These are phyloP conservation scores for Phoxinus dragarum DNA, from an alignment of 2,797 vertebrate species.

Conservation along the genomic window DNA sequence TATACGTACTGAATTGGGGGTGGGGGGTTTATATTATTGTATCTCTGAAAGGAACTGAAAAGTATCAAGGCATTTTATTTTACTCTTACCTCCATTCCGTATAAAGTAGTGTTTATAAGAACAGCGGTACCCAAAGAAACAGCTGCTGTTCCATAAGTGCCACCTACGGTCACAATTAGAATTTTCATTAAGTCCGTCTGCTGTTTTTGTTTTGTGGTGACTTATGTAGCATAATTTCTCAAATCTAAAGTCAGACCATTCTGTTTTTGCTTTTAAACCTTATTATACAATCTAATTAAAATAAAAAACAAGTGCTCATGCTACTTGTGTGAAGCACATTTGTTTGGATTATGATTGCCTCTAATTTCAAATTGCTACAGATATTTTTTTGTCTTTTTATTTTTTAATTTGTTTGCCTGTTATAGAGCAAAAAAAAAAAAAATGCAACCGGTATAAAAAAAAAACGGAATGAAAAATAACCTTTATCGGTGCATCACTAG, in stretches of 20 bases:
- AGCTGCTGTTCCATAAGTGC: neutral
- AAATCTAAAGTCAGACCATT: neutral
- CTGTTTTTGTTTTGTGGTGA: neutral
- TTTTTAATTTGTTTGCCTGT: neutral
- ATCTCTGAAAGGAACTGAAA: neutral
- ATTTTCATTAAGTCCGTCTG: neutral
- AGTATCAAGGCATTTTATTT: neutral
- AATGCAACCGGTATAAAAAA: neutral
- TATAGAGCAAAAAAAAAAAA: neutral
- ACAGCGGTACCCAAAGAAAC: neutral
- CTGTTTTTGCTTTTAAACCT: neutral
- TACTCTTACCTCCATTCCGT: neutral
- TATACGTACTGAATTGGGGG: neutral
- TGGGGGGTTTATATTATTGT: neutral
- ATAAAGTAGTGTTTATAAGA: neutral
- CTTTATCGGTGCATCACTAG: neutral
- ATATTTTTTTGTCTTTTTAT: too few relatives aligned
- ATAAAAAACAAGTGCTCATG: too few relatives aligned
- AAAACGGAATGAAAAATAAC: too few relatives aligned
- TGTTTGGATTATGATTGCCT: neutral
- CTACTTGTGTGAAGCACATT: neutral
- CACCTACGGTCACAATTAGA: neutral
- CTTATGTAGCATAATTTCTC: neutral
- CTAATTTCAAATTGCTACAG: neutral
- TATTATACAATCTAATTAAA: too few relatives aligned